Evolutionary conservation across 92 coral and sea anemone species (phyloP).

Genomic region (Heliopora coerulea): DNA sequence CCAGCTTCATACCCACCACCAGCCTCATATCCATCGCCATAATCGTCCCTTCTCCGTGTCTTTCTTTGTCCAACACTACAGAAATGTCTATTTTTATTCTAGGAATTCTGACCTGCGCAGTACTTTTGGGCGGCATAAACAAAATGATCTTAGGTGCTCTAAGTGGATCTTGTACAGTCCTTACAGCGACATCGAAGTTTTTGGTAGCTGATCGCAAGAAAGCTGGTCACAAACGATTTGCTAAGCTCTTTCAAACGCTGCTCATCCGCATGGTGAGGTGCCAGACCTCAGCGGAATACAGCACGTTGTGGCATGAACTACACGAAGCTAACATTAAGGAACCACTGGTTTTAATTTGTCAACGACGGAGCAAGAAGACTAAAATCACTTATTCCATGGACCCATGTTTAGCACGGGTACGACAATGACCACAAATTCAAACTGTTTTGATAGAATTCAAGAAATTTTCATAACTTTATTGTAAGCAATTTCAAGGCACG

Average conservation of each 20-base stretch:
- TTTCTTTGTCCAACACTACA: no score
- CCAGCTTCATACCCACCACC: background rate
- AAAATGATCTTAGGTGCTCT: slow-evolving; percentile 19
- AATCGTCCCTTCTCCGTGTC: no score
- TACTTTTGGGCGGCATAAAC: slow-evolving; percentile 24
- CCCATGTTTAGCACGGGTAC: slow-evolving; percentile 9
- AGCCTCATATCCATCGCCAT: background rate
- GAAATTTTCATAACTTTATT: background rate
- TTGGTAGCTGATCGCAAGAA: slow-evolving; percentile 34
- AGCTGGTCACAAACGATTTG: slow-evolving; percentile 37
- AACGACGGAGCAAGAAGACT: slow-evolving; percentile 12
- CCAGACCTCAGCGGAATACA: slow-evolving; percentile 14
- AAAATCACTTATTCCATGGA: slow-evolving; percentile 7
- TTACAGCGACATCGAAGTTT: slow-evolving; percentile 31
- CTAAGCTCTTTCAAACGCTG: slow-evolving; percentile 21
- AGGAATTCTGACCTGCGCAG: slow-evolving; percentile 22
- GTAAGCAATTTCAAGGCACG: background rate
- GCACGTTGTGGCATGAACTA: slow-evolving; percentile 18
- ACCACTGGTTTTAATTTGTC: slow-evolving; percentile 26
- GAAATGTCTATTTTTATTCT: background rate
- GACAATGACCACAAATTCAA: background rate
- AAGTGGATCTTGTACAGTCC: slow-evolving; percentile 13
- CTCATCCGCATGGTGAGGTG: slow-evolving; percentile 27
- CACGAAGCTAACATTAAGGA: slow-evolving; percentile 20
- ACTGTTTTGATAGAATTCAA: no score